These are phyloP conservation scores for Numenius arquata DNA, from an alignment of 2,113 vertebrate genomes.

Conservation along the genomic window DNA sequence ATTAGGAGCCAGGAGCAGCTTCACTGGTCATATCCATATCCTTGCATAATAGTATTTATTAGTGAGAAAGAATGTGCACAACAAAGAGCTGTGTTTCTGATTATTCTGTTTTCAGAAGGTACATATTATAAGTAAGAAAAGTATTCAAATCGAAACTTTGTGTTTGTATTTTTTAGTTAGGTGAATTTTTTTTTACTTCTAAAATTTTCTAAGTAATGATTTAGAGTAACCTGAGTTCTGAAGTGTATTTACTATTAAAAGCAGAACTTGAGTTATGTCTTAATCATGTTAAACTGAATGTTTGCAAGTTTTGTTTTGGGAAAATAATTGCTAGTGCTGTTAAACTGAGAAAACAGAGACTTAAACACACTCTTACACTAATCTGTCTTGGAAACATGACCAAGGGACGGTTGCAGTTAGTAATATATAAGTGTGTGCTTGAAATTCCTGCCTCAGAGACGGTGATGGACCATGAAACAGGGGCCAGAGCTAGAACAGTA, in stretches of 20 bases:
- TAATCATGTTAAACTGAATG: background rate
- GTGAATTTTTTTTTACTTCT: background rate
- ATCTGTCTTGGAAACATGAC: background rate
- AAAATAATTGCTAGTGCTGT: background rate
- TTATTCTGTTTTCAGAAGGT: background rate
- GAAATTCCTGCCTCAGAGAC: background rate
- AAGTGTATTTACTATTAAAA: background rate
- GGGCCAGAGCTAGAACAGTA: background rate
- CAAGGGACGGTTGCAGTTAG: background rate
- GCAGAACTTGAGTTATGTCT: background rate
- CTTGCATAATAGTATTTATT: background rate
- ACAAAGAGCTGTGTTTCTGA: background rate
- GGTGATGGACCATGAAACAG: too few species aligned
- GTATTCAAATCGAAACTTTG: background rate
- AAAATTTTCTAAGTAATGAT: background rate
- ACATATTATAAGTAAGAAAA: background rate
- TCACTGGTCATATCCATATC: fast-evolving
- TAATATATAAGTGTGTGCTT: background rate
- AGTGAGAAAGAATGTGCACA: background rate
- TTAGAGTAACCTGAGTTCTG: background rate
- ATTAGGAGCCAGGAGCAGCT: background rate
- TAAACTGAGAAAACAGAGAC: background rate
- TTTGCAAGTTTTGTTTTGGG: background rate
- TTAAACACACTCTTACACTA: background rate
- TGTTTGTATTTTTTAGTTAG: background rate